phyloP scores from a whole-genome alignment of 2,797 vertebrate genomes.

The Aphelocoma californica region DNA sequence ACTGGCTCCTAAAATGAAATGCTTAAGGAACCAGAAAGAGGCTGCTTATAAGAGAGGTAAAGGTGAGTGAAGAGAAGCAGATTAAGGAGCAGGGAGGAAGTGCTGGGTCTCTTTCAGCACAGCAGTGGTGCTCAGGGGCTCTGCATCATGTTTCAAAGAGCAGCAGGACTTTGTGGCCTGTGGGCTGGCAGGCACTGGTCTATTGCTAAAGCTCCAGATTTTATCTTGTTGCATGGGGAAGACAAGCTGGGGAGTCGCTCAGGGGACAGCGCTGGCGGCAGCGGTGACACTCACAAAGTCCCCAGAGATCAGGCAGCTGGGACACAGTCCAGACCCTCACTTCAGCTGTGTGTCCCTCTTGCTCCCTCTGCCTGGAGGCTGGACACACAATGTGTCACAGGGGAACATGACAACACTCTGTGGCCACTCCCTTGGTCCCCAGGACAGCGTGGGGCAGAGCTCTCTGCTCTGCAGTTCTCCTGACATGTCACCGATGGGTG shows the following conservation, averaged over 20 bases:
- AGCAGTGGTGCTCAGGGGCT: neutral
- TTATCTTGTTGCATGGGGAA: neutral
- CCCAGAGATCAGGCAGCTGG: neutral
- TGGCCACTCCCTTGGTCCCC: neutral
- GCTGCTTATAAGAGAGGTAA: neutral
- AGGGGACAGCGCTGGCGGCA: neutral
- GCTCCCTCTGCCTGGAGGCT: neutral
- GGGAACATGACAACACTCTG: neutral
- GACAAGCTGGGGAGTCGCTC: neutral
- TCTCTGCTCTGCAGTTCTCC: neutral
- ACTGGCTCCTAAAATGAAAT: neutral
- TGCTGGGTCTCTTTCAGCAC: neutral
- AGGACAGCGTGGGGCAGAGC: neutral
- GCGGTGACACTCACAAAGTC: neutral
- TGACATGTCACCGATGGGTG: accelerated
- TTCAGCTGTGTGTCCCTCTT: neutral
- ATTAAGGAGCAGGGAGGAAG: neutral
- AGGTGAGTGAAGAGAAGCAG: neutral
- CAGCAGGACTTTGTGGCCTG: neutral
- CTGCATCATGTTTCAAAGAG: neutral
- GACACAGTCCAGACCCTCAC: neutral
- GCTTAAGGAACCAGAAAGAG: neutral
- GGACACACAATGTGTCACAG: neutral
- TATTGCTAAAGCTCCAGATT: neutral
- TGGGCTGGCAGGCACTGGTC: neutral